These are phyloP conservation scores for Phortica okadai DNA, from an alignment of 2,888 invertebrate species.

Conservation along the genomic window DNA sequence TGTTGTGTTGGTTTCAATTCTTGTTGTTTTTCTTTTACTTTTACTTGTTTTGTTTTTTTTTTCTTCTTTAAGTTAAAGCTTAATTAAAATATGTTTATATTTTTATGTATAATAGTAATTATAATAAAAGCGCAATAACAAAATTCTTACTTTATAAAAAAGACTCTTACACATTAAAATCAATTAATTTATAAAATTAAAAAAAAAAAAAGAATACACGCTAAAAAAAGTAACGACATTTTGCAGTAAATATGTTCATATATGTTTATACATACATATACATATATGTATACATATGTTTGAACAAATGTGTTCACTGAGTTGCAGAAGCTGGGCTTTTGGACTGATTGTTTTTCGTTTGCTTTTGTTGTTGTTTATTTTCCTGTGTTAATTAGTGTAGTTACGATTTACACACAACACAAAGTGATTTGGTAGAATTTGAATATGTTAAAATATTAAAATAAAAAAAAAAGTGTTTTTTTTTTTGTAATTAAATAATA, in stretches of 20 bases:
- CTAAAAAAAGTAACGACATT: background rate
- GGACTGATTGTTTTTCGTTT: background rate
- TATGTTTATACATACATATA: background rate
- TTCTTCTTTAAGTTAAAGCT: conserved; percentile 11
- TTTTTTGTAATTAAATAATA: too few relatives aligned
- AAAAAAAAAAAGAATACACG: background rate
- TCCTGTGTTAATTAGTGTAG: background rate
- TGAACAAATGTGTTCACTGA: conserved; percentile 1
- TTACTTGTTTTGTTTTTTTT: background rate
- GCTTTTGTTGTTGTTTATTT: background rate
- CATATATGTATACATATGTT: background rate
- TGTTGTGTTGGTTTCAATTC: background rate
- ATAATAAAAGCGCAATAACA: conserved; percentile 27
- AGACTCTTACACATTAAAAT: background rate
- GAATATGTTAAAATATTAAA: conserved; percentile 33
- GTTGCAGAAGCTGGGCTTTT: background rate
- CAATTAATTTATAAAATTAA: background rate
- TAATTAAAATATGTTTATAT: conserved; percentile 24
- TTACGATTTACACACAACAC: background rate
- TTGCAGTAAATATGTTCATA: background rate
- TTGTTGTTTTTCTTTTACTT: background rate
- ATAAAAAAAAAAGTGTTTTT: too few relatives aligned
- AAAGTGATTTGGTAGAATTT: too few relatives aligned
- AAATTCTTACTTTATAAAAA: conserved; percentile 19
- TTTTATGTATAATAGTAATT: conserved; percentile 8